Conservation (phyloP, 1,140 invertebrate genomes). For the Drosophila ironensis region DNA sequence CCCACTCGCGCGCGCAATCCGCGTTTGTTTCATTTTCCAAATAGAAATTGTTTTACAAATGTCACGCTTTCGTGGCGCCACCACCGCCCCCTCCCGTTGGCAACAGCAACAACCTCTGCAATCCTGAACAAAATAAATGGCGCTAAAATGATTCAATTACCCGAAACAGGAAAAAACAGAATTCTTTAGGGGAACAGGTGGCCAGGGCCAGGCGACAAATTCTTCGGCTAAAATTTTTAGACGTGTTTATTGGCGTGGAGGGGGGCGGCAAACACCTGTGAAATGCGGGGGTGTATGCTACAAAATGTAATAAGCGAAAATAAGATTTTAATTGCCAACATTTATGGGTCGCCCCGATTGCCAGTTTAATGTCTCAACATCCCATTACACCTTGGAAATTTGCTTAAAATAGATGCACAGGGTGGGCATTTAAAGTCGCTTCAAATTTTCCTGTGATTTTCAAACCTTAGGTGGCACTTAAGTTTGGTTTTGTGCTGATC, state of each 20-base stretch:
- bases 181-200: constrained; percentile 58
- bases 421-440: neutral
- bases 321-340: constrained; percentile 75
- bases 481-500: too few species aligned
- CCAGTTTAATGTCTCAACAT: constrained; percentile 54
- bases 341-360: constrained; percentile 61
- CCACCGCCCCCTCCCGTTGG: neutral
- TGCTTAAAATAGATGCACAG: too few species aligned
- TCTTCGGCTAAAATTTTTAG: constrained; percentile 59
- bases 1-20: constrained; percentile 6
- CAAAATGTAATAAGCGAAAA: constrained; percentile 75
- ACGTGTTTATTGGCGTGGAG: constrained; percentile 65
- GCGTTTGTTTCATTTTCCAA: constrained; percentile 66
- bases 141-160: constrained; percentile 80
- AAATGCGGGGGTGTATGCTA: neutral
- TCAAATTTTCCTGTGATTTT: neutral
- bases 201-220: constrained; percentile 62
- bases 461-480: too few species aligned
- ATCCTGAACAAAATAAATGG: constrained; percentile 70
- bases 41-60: constrained; percentile 79
- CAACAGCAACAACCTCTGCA: constrained; percentile 13
- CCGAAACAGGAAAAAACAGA: constrained; percentile 33
- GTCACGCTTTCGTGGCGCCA: constrained; percentile 43
- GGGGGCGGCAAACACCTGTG: constrained; percentile 46
- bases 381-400: too few species aligned